Percentiles rank a stretch among this genome's conserved stretches.
Evolutionary conservation across 64 coral and sea anemone genomes (phyloP).

Genomic region (Dendrophyllia cribrosa): DNA sequence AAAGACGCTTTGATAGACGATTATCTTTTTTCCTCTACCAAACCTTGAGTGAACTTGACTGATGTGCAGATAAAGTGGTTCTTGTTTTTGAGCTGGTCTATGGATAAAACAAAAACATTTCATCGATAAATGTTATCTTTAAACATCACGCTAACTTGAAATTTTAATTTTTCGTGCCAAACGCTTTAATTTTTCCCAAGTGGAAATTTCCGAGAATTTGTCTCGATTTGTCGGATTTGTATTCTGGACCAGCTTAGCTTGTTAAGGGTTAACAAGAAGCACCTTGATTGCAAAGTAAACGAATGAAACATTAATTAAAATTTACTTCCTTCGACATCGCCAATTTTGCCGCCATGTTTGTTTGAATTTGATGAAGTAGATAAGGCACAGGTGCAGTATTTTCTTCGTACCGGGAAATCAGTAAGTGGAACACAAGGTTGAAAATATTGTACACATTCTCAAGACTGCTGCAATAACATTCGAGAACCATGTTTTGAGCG

Average conservation of each 20-base stretch:
- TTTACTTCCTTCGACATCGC: background rate
- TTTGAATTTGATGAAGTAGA: no score
- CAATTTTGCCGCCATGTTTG: no score
- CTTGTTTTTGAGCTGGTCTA: background rate
- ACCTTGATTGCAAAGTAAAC: background rate
- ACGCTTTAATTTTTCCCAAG: background rate
- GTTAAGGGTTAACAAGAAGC: background rate
- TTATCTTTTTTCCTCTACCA: background rate
- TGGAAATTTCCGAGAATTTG: background rate
- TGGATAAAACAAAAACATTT: no score
- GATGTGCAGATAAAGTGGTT: background rate
- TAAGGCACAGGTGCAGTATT: no score
- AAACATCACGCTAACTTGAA: background rate
- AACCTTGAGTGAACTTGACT: background rate
- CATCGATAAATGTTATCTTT: background rate
- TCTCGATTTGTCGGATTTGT: background rate
- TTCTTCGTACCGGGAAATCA: no score
- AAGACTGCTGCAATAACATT: no score
- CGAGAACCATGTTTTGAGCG: no score
- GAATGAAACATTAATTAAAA: slow-evolving; percentile 1
- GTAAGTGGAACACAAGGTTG: no score
- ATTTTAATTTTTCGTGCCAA: no score
- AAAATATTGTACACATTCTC: no score
- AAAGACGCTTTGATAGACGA: background rate
- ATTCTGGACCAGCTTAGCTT: background rate